Evolutionary conservation across 2,113 vertebrate species (phyloP), one percentile per base, ranked within the genome.

Genomic region (Thunnus thynnus): DNA sequence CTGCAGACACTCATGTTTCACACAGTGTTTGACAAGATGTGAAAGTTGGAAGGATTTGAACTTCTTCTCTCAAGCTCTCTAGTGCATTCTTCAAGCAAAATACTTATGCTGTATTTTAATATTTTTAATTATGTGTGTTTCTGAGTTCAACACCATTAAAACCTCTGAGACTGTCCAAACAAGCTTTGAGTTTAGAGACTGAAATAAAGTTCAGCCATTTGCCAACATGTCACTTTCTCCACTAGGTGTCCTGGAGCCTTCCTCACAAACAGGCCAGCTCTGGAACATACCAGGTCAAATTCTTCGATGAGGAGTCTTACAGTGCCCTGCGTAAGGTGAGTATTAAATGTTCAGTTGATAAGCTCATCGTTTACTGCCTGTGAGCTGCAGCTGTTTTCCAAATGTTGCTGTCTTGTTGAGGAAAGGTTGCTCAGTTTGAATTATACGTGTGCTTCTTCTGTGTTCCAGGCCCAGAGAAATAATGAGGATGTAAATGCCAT

Each of bases 281-380:
- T 0, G 97, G 97, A 32, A 97, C 96, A 55, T 97, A 98, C 12
- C 95, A 96, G 84, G 97, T 98, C 61, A 97, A 97, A 70, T 98
- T 98, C 94, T 98, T 97, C 0, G 97, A 98, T 3, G 97, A 98
- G 84, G 97, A 98, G 76, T 97, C 97, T 1, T 98, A 97, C 86
- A 97, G 96, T 17, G 83, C 94, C 25, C 84, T 98, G 74, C 94
- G 96, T 67, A 97, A 97, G 95, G 96, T 95, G n/a, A 10, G 88
- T 81, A 27, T 72, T 2, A 54, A 18, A 44, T 14, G 13, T 10
- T 0, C 13, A 12, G 8, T 14, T 10, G 10, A 64, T 63, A 20
- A 57, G 3, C 25, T 79, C 20, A 66, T 0, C 6, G 4, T 61
- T 63, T 41, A 14, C 6, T 71, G 47, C 25, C 36, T 12, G 14